Evolutionary conservation across 1,140 invertebrate species (phyloP), one percentile per base, ranked within the genome.

Genomic region (Drosophila sproati): DNA sequence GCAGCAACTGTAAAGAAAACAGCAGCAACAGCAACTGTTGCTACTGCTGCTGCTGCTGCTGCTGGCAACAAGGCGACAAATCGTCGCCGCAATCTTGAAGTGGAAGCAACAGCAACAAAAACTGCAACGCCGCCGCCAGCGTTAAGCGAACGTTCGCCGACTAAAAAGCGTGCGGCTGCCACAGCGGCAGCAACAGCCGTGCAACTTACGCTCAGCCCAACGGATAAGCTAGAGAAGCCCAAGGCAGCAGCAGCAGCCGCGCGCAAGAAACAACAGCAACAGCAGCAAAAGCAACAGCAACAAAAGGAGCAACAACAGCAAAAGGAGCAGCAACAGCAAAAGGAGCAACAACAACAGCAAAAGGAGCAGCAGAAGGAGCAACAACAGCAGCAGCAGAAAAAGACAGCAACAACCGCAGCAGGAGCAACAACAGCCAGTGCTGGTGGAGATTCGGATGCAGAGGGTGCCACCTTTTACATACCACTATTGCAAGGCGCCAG

Each of bases 381-480:
- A 20, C 50, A 45, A 39, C 45, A 39, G 34, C 63, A 31, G 52
- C 50, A 45, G 50, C 45, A 51, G 28, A 43, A 43, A n/a, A 43
- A 3, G 2, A 39, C 2, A 3, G 43, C 39, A 20, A 2, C 39
- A 20, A 2, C 50, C 5, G 28, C 73, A 28, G 66, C 51, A 4
- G 66, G 48, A 48, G 39, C 76, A 4, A 45, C 43, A 28, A 34
- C 28, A 8, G 45, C 50, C n/a, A 51, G 45, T n/a, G 45, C 50
- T 28, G 78, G 79, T 4, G 81, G 68, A 0, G 91, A 92, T 20
- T 92, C 92, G 1, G 92, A 93, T 67, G 89, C 91, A 2, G 92
- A 93, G 51, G 94, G 94, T 10, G 94, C 95, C 50, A 92, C 95
- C n/a, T 96, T 96, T 88, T 96, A 96, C 68, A 95, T 96, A 87